Base-by-base conservation (phyloP, 1,140 invertebrate genomes). In the Ooceraea biroi region DNA sequence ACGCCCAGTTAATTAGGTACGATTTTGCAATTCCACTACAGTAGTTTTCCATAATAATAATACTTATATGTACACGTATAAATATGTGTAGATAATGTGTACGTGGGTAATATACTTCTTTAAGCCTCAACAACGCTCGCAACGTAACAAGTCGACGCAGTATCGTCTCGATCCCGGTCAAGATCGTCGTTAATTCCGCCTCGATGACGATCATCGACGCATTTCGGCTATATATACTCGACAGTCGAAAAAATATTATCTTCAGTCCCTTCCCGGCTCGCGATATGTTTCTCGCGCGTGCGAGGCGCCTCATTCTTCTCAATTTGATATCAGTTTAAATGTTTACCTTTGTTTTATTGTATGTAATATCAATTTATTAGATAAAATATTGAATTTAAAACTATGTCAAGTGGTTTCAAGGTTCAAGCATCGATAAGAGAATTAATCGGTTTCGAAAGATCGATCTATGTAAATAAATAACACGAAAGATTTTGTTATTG, bases 21-120 rank as follows among this genome's bases (percentile, higher is more conserved):
- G 85, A 89, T 86, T 36, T 91, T 90, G 86, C 90, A 90, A 90
- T 91, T 91, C 84, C 82, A 88, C 91, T 92, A 92, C 86, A 82
- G 87, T 87, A 90, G 52, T 90, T 22, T 41, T 48, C 76, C 36
- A 36, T 36, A 36, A 36, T 36, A 36, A 46, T 46, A 80, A 80
- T 80, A 57, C 76, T 78, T 80, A 69, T 69, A 80, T 57, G 68
- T 68, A 69, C 65, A 68, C 61, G 55, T 68, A 84, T 82, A 69
- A 69, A 78, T 58, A 84, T 85, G 46, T 65, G 57, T 83, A 73
- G 50, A 63, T 63, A 82, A 19, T 48, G 52, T 72, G 66, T 83
- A 80, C 60, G 71, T 83, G 46, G 48, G 57, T 80, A 83, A 82
- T 83, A 83, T 83, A 83, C n/a, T 80, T 66, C 44, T 77, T 65